These are phyloP conservation scores for Homarus gammarus DNA, from an alignment of 2,888 invertebrate species.

Conservation along the genomic window DNA sequence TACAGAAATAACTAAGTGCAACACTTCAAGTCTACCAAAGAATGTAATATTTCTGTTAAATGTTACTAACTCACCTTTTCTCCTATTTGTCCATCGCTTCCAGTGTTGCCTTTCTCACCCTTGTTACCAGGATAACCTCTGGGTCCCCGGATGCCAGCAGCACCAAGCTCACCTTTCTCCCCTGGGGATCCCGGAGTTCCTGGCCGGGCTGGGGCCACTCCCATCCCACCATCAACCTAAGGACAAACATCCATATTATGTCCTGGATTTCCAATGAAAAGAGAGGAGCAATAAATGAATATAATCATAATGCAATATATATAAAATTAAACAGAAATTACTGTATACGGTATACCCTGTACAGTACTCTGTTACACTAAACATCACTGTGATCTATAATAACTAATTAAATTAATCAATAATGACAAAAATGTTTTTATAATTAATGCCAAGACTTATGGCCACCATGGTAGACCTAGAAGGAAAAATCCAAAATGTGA, in stretches of 20 bases:
- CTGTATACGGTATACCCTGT: too few species aligned
- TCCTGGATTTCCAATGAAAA: not conserved
- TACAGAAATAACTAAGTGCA: too few species aligned
- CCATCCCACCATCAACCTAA: slow-evolving; percentile 70
- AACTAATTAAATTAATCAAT: too few species aligned
- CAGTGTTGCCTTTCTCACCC: slow-evolving; percentile 72
- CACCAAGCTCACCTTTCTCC: slow-evolving; percentile 66
- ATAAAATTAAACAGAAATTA: too few species aligned
- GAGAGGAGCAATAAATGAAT: not conserved
- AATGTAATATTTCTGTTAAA: too few species aligned
- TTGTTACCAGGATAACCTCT: slow-evolving; percentile 73
- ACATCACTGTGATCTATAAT: too few species aligned
- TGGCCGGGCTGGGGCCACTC: slow-evolving; percentile 61
- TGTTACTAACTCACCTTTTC: slow-evolving; percentile 66
- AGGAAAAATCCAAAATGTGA: too few species aligned
- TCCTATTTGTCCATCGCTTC: slow-evolving; percentile 74
- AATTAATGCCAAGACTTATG: too few species aligned
- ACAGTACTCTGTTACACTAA: too few species aligned
- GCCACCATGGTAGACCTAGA: too few species aligned
- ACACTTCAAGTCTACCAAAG: too few species aligned
- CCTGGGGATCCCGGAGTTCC: slow-evolving; percentile 76
- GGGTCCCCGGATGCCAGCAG: slow-evolving; percentile 73
- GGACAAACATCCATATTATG: not conserved
- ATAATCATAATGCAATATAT: not conserved
- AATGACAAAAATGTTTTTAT: too few species aligned